phyloP scores from a whole-genome alignment of 1,140 invertebrate genomes.

The Octopus bimaculoides region DNA sequence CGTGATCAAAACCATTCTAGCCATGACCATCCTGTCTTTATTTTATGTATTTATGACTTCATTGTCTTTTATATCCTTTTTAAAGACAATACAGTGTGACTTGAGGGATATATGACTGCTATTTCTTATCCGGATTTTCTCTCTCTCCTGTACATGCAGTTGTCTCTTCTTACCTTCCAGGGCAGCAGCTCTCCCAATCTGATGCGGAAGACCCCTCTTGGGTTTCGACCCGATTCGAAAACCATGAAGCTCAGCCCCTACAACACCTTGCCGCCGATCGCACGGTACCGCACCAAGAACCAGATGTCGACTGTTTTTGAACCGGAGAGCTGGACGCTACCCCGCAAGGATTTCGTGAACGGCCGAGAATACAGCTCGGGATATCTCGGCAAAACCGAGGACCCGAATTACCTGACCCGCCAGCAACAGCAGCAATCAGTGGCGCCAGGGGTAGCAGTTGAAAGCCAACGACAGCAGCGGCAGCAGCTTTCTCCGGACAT shows the following conservation, averaged over 20 bases:
- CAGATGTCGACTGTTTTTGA: slow-evolving; percentile 34
- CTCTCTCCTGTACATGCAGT: no score
- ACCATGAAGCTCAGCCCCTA: slow-evolving; percentile 23
- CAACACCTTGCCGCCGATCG: slow-evolving; percentile 25
- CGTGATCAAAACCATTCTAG: no score
- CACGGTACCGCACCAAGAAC: slow-evolving; percentile 26
- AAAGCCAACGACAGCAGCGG: no score
- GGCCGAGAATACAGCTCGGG: neutral
- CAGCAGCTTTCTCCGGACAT: no score
- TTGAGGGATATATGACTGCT: no score
- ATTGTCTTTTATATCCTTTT: no score
- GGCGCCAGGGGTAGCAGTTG: no score
- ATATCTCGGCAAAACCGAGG: neutral
- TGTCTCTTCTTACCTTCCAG: neutral
- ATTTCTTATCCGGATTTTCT: no score
- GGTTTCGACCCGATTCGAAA: slow-evolving; percentile 27
- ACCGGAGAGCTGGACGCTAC: slow-evolving; percentile 27
- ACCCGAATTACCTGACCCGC: neutral
- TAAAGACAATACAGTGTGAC: no score
- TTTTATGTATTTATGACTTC: no score
- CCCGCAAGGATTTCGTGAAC: neutral
- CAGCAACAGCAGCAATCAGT: neutral
- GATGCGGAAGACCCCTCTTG: neutral
- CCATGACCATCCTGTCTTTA: no score
- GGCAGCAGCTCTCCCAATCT: neutral